Conservation (phyloP, 2,888 invertebrate species). For the Fragum whitleyi region DNA sequence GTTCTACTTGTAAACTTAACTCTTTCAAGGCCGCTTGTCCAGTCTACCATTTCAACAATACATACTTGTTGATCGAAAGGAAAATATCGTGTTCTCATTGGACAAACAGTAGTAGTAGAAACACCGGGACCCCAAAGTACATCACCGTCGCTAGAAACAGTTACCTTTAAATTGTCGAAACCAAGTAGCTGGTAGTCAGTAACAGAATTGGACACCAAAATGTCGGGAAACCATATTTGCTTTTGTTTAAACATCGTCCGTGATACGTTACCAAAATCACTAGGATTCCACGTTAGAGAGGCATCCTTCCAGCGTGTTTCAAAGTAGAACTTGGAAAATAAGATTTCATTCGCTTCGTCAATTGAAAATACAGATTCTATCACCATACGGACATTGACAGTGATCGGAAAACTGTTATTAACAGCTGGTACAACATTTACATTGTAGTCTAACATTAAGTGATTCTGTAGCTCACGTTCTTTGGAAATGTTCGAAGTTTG, state of each 20-base stretch:
- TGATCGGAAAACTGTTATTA: background rate
- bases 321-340: background rate
- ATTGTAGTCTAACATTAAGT: slow-evolving; percentile 6
- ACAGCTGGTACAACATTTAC: background rate
- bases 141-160: background rate
- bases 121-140: slow-evolving; percentile 1
- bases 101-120: background rate
- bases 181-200: background rate
- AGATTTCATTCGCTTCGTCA: slow-evolving; percentile 2
- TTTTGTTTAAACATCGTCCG: background rate
- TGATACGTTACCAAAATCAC: background rate
- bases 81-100: background rate
- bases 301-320: background rate
- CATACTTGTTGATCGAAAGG: slow-evolving; percentile 11
- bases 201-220: background rate
- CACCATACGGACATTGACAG: background rate
- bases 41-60: background rate
- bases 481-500: background rate
- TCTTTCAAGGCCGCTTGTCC: background rate
- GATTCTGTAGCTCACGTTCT: background rate
- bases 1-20: background rate
- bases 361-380: background rate
- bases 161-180: background rate
- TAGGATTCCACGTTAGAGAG: background rate
- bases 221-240: slow-evolving; percentile 16